These are phyloP conservation scores for Eleginops maclovinus DNA, from an alignment of 2,113 vertebrate species.

Conservation along the genomic window DNA sequence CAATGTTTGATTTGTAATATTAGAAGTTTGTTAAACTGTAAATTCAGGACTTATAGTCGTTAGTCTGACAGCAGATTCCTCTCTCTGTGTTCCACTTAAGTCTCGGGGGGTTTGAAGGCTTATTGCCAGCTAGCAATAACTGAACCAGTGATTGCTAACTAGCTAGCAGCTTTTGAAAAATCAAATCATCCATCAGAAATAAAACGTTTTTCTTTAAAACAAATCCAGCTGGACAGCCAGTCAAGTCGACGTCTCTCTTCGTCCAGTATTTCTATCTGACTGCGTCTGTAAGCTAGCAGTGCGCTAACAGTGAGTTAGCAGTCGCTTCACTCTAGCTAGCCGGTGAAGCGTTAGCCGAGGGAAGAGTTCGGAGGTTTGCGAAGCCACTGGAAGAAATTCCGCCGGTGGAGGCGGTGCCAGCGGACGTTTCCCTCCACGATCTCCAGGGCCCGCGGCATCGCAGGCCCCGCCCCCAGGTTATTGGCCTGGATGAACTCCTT, in stretches of 20 bases:
- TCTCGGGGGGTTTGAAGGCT: background rate
- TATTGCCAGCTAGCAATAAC: background rate
- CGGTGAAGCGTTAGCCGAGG: slow-evolving; percentile 74
- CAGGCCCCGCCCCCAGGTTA: slow-evolving; percentile 85
- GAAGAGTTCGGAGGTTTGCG: slow-evolving; percentile 86
- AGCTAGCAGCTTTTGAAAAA: background rate
- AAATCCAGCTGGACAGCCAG: slow-evolving; percentile 24
- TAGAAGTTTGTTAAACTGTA: background rate
- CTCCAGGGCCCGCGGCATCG: slow-evolving; percentile 92
- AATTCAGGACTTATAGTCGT: background rate
- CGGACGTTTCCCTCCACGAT: slow-evolving; percentile 95
- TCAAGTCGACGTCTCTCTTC: slow-evolving; percentile 1
- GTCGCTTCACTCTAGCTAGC: background rate
- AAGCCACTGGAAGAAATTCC: slow-evolving; percentile 95
- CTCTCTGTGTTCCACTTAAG: background rate
- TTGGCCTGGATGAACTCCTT: slow-evolving; percentile 93
- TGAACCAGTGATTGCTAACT: background rate
- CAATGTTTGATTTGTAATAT: background rate
- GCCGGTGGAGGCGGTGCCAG: slow-evolving; percentile 93
- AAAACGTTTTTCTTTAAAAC: slow-evolving; percentile 47
- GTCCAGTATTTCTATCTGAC: slow-evolving; percentile 16
- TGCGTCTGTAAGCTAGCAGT: slow-evolving; percentile 33
- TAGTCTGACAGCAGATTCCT: background rate
- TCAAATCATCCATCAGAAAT: slow-evolving; percentile 19
- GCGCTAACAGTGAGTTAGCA: slow-evolving; percentile 39